phyloP scores from a whole-genome alignment of 2,888 invertebrate species.

The Acrocyrtus sp. region DNA sequence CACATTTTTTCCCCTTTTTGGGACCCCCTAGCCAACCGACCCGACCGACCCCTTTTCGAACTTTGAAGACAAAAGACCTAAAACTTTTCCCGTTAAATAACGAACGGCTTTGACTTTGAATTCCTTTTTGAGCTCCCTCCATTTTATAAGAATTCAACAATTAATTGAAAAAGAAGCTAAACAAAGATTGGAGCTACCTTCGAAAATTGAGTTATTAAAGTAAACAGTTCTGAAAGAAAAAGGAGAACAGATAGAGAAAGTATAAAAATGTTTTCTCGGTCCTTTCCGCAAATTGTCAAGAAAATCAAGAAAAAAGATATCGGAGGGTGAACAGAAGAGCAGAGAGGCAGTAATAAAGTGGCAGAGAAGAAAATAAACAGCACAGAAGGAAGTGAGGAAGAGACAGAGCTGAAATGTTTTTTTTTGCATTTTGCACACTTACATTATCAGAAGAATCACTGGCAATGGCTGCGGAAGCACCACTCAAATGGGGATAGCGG shows the following conservation, averaged over 20 bases:
- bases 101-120: no score
- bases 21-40: no score
- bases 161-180: not conserved
- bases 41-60: no score
- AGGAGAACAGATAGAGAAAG: not conserved
- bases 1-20: no score
- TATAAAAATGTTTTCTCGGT: no score
- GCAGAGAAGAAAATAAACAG: slow-evolving; percentile 13
- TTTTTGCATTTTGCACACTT: slow-evolving; percentile 53
- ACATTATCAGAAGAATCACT: slow-evolving; percentile 62
- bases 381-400: slow-evolving; percentile 21
- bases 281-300: not conserved
- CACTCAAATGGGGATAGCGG: slow-evolving; percentile 43
- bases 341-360: slow-evolving; percentile 22
- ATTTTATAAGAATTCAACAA: not conserved
- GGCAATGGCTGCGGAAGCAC: slow-evolving; percentile 41
- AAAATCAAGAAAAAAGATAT: slow-evolving; percentile 13
- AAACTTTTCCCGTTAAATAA: no score
- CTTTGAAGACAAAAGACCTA: no score
- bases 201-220: not conserved
- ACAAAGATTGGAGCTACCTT: not conserved
- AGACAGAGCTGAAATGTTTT: slow-evolving; percentile 21
- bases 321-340: slow-evolving; percentile 14
- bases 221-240: not conserved
- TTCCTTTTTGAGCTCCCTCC: no score